Base-by-base conservation (phyloP, 1,140 invertebrate genomes). In the Apis cerana region DNA sequence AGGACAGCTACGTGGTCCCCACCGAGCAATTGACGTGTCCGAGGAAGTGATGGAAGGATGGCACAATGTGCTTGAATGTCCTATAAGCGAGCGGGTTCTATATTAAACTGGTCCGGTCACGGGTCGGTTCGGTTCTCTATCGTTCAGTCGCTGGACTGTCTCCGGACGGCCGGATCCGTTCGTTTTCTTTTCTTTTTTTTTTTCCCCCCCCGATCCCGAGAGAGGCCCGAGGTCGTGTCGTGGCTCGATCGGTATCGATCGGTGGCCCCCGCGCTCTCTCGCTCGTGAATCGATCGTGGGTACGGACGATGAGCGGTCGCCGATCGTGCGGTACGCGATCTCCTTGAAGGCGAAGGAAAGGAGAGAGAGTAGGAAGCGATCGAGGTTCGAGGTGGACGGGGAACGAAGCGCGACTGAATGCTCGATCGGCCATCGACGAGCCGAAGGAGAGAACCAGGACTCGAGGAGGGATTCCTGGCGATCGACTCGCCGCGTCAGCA, bases 21-120 rank as follows among this genome's bases (percentile, higher is more conserved):
- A 82, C 80, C 78, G 74, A 62, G 75, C 80, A 91, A 92, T 92
- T 91, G 85, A 90, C 85, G 90, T 82, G 86, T 83, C 90, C 88
- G 91, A 92, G 91, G 91, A 92, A 90, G 91, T 91, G 89, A 91
- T 89, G 90, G 91, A 92, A 91, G 90, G 89, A 91, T 91, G 88
- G 88, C 88, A 84, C 88, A 86, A 86, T 91, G 87, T 82, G 79
- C 82, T 87, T 78, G 91, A 91, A 90, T 74, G 82, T 89, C 56
- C 78, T 80, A 86, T 89, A 88, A 87, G 78, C 83, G 84, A 88
- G 82, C 85, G 87, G 80, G 86, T 89, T 90, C 85, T 87, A 85
- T 87, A 90, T 92, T 91, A 90, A 90, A 91, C 86, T 86, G 85
- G 85, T 90, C 88, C 88, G 89, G 85, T 88, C 83, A 87, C 85